Evolutionary conservation across 2,797 vertebrate species (phyloP).

Genomic region (Amazona ochrocephala): DNA sequence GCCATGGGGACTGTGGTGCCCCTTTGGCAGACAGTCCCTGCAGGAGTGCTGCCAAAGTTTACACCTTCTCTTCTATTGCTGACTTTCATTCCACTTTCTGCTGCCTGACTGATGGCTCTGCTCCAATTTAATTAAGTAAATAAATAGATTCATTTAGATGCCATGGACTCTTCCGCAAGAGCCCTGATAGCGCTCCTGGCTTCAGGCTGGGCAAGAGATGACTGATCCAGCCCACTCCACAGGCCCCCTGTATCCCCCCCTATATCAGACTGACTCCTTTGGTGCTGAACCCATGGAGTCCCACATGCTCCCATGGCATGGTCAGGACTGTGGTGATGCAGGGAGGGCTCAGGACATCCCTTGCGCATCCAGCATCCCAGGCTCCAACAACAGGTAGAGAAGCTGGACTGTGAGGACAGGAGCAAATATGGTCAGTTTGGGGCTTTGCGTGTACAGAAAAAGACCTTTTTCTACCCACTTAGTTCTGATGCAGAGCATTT

Average conservation of each 20-base stretch:
- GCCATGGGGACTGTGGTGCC: neutral
- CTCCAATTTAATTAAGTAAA: slow-evolving; percentile 40
- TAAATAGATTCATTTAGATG: slow-evolving; percentile 17
- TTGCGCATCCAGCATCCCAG: neutral
- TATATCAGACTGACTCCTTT: rapidly evolving
- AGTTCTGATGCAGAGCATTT: neutral
- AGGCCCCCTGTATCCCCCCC: rapidly evolving
- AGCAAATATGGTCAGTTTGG: neutral
- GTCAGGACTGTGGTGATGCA: neutral
- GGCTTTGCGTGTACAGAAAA: neutral
- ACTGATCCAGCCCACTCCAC: rapidly evolving
- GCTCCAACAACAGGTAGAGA: neutral
- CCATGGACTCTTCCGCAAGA: neutral
- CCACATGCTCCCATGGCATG: rapidly evolving
- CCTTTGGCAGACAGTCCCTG: neutral
- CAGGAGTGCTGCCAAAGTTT: rapidly evolving
- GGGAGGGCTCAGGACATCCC: neutral
- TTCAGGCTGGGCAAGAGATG: neutral
- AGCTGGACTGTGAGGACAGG: neutral
- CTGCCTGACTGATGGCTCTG: neutral
- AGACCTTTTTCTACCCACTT: neutral
- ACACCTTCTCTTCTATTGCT: neutral
- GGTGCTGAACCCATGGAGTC: neutral
- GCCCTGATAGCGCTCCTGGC: neutral
- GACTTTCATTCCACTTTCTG: slow-evolving; percentile 2